These are phyloP conservation scores for Sesia apiformis DNA, from an alignment of 2,888 invertebrate genomes.

Conservation along the genomic window DNA sequence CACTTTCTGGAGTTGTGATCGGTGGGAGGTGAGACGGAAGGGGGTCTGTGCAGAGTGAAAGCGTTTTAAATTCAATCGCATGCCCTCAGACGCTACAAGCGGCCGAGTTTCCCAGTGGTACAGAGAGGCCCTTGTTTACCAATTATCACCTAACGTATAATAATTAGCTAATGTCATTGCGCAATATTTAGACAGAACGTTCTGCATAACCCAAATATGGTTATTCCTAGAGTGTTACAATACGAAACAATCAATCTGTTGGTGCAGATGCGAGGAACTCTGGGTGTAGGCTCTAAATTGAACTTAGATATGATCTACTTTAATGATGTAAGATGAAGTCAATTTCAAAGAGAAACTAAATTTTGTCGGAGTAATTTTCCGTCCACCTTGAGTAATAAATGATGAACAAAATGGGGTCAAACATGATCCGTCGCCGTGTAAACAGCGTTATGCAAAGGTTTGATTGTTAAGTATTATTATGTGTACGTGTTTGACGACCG, in stretches of 20 bases:
- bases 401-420: neutral
- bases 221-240: too few species aligned
- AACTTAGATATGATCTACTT: too few species aligned
- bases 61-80: constrained; percentile 57
- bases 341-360: neutral
- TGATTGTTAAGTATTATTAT: neutral
- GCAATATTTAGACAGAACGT: constrained; percentile 8
- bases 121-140: constrained; percentile 25
- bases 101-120: constrained; percentile 29
- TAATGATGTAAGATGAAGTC: too few species aligned
- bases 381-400: neutral
- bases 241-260: too few species aligned
- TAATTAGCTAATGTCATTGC: constrained; percentile 14
- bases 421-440: neutral
- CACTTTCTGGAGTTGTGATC: constrained; percentile 16
- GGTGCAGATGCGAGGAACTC: too few species aligned
- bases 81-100: constrained; percentile 41
- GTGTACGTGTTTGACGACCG: too few species aligned
- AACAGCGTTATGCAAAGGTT: neutral
- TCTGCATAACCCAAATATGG: too few species aligned
- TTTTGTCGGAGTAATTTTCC: neutral
- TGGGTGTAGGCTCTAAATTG: too few species aligned
- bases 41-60: constrained; percentile 41
- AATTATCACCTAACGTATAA: constrained; percentile 1
- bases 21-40: constrained; percentile 12